Percentiles rank a stretch among this genome's conserved stretches.
Evolutionary conservation across 1,140 invertebrate species (phyloP).

Genomic region (Megathymus violae): DNA sequence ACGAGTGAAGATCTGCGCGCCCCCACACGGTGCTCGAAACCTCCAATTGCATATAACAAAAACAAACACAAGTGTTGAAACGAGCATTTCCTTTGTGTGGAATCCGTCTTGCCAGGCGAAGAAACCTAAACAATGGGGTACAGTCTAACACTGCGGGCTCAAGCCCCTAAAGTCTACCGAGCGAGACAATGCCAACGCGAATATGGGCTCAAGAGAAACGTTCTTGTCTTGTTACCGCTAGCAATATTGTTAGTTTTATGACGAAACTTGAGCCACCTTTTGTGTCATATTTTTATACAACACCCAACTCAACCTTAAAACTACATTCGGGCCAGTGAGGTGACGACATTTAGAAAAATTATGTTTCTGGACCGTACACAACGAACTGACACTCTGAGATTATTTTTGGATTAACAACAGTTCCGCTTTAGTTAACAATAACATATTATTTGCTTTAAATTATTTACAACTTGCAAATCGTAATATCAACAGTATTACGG

Average conservation of each 20-base stretch:
- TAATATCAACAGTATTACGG: background rate
- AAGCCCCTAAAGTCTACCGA: conserved; percentile 71
- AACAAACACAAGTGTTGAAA: conserved; percentile 72
- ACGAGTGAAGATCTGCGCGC: conserved; percentile 59
- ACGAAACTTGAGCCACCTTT: conserved; percentile 67
- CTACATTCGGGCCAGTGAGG: conserved; percentile 35
- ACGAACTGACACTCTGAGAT: too few relatives aligned
- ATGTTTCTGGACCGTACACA: conserved; percentile 15
- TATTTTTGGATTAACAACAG: background rate
- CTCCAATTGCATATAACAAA: conserved; percentile 78
- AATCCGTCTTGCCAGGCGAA: conserved; percentile 73
- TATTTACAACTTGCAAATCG: background rate
- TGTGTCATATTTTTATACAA: conserved; percentile 62
- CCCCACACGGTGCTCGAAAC: conserved; percentile 65
- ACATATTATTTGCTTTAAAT: background rate
- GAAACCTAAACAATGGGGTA: conserved; percentile 75
- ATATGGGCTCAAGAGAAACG: conserved; percentile 73
- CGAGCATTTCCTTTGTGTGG: conserved; percentile 70
- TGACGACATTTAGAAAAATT: conserved; percentile 4
- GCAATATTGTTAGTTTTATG: conserved; percentile 81
- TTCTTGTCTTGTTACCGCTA: conserved; percentile 74
- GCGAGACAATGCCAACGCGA: conserved; percentile 71
- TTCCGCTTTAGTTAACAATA: background rate
- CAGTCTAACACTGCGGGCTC: conserved; percentile 63
- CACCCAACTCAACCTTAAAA: conserved; percentile 53